Conservation (phyloP, 1,140 invertebrate species). For the Drosophila equinoxialis region DNA sequence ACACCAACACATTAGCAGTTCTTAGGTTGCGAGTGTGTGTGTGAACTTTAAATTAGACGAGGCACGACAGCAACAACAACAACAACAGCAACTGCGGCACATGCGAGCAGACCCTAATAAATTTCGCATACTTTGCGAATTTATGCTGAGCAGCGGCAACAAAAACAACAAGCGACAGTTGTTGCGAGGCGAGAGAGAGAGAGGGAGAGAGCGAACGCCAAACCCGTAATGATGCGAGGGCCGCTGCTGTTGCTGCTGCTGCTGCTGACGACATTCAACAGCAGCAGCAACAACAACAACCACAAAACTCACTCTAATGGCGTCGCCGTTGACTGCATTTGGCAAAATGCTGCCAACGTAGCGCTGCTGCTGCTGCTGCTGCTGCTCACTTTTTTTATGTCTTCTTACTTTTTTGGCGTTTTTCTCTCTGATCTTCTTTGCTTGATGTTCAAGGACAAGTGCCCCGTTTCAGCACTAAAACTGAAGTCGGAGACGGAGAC, state of each 20-base stretch:
- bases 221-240: conserved; percentile 42
- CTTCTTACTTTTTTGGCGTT: conserved; percentile 33
- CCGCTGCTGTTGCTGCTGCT: conserved; percentile 13
- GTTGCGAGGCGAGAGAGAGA: conserved; percentile 49
- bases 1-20: conserved; percentile 24
- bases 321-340: conserved; percentile 66
- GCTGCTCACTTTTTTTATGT: conserved; percentile 48
- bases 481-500: conserved; percentile 26
- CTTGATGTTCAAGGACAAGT: conserved; percentile 74
- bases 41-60: conserved; percentile 81
- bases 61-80: conserved; percentile 55
- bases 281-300: conserved; percentile 19
- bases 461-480: conserved; percentile 27
- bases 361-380: conserved; percentile 33
- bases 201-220: conserved; percentile 2
- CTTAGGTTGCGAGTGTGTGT: conserved; percentile 37
- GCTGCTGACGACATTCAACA: conserved; percentile 15
- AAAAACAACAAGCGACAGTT: conserved; percentile 64
- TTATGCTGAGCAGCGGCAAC: conserved; percentile 70
- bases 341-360: conserved; percentile 56
- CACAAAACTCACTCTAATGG: conserved; percentile 50
- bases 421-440: conserved; percentile 50
- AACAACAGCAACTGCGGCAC: conserved; percentile 38
- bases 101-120: conserved; percentile 78
- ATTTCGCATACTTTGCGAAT: conserved; percentile 81